Conservation (phyloP, 2,888 invertebrate species). For the Blera fallax region DNA sequence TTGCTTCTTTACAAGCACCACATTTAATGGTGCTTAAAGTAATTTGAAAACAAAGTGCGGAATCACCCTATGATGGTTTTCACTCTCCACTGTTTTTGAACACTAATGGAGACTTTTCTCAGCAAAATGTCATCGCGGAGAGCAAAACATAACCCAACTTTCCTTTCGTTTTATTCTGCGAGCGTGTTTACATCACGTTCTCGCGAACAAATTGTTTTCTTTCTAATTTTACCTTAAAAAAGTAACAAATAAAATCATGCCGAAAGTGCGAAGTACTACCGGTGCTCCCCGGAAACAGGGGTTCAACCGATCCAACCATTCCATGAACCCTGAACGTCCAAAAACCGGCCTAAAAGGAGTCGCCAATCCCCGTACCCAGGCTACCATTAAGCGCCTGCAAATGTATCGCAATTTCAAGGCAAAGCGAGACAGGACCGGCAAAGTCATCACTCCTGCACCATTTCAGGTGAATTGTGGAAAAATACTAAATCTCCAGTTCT, state of each 20-base stretch:
- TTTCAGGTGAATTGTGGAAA: slow-evolving; percentile 86
- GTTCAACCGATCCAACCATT: slow-evolving; percentile 93
- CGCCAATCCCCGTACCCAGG: slow-evolving; percentile 92
- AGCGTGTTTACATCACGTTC: slow-evolving; percentile 61
- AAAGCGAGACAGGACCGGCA: slow-evolving; percentile 93
- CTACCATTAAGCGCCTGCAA: slow-evolving; percentile 97
- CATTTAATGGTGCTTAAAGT: too few species aligned
- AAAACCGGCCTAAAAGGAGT: slow-evolving; percentile 91
- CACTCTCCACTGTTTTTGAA: not conserved
- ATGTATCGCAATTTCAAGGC: slow-evolving; percentile 99
- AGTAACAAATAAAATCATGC: slow-evolving; percentile 84
- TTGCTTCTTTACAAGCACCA: too few species aligned
- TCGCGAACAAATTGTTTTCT: not conserved
- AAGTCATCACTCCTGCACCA: slow-evolving; percentile 96
- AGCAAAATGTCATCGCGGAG: slow-evolving; percentile 20
- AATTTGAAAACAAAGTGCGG: too few species aligned
- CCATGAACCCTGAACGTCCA: slow-evolving; percentile 96
- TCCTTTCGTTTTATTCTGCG: slow-evolving; percentile 41
- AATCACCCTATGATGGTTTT: too few species aligned
- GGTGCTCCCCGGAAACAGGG: slow-evolving; percentile 92
- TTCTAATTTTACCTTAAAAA: not conserved
- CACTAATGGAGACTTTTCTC: not conserved
- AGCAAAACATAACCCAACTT: slow-evolving; percentile 49
- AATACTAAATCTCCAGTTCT: not conserved
- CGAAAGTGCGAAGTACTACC: slow-evolving; percentile 87